Evolutionary conservation across 2,888 invertebrate genomes (phyloP).

Genomic region (Eumacrocentrus americanus): DNA sequence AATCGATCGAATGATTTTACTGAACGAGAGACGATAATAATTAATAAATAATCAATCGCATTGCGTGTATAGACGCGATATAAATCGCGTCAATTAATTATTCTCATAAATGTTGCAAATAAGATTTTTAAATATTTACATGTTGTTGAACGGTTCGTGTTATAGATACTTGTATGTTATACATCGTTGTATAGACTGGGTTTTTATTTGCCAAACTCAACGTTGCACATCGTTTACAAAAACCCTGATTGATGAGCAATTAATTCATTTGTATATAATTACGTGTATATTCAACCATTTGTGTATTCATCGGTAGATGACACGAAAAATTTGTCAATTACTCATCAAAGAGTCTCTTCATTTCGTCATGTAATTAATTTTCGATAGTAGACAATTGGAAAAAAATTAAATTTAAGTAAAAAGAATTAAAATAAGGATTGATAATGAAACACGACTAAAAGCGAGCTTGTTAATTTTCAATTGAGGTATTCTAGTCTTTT

Average conservation of each 20-base stretch:
- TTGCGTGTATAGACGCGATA: background rate
- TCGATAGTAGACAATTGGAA: no score
- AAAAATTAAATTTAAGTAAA: no score
- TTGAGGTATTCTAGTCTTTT: no score
- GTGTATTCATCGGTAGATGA: conserved; percentile 25
- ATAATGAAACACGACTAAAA: no score
- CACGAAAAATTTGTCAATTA: background rate
- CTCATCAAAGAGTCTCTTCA: no score
- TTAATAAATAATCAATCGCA: background rate
- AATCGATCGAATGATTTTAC: conserved; percentile 10
- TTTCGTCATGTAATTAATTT: no score
- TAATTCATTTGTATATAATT: no score
- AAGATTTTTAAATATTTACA: conserved; percentile 44
- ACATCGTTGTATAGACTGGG: conserved; percentile 9
- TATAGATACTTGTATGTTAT: conserved; percentile 36
- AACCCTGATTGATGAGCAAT: no score
- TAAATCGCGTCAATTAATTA: background rate
- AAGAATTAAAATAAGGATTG: no score
- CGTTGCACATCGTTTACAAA: conserved; percentile 18
- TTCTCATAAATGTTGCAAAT: conserved; percentile 1
- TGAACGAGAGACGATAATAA: conserved; percentile 1
- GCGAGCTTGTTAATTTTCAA: conserved; percentile 1
- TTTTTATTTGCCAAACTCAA: conserved; percentile 12
- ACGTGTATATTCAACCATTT: conserved; percentile 28
- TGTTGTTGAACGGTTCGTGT: conserved; percentile 43